Base-by-base conservation (phyloP, 2,888 invertebrate species). In the Limnephilus marmoratus region DNA sequence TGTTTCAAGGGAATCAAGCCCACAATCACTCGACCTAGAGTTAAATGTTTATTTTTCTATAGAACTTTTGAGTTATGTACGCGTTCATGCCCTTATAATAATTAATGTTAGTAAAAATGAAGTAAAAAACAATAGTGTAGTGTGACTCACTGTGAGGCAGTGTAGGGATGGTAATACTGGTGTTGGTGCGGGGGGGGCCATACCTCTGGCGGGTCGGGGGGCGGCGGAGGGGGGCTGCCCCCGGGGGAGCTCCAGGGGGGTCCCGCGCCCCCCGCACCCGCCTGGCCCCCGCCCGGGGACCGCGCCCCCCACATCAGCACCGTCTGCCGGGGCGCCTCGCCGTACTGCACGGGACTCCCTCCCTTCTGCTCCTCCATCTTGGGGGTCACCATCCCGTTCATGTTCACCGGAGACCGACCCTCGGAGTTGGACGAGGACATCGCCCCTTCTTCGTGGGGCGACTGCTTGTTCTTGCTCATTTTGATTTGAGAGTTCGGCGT, bases 301-400 rank as follows among this genome's bases (percentile, higher is more conserved):
- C 94, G 95, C 90, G 97, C 96, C 37, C 98, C 99, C 99, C 99
- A 99, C 99, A 99, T 99, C 85, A 99, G 97, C 91, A 99, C 99
- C 18, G 99, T 99, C 95, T 99, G 99, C 85, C 99, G 96, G 0
- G 98, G 97, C 94, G 97, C 96, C 94, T 97, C 97, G 91, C 97
- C 96, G 24, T 95, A 94, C 93, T 95, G 95, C 92, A 93, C 92
- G 91, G 94, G 86, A 94, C 88, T 94, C 53, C 85, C 93, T 11
- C 80, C 93, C 94, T 97, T 97, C 37, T 96, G 96, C 93, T 97
- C 97, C 94, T 97, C 97, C 95, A 97, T 96, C 94, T 97, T 97
- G 0, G 97, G 97, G 0, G 97, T 96, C 68, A 97, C 95, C 83
- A 97, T 94, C 18, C 93, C 93, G 94, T 97, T 94, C 2, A 96